These are phyloP conservation scores for Thumatha senex DNA, from an alignment of 2,888 invertebrate genomes.

Conservation along the genomic window DNA sequence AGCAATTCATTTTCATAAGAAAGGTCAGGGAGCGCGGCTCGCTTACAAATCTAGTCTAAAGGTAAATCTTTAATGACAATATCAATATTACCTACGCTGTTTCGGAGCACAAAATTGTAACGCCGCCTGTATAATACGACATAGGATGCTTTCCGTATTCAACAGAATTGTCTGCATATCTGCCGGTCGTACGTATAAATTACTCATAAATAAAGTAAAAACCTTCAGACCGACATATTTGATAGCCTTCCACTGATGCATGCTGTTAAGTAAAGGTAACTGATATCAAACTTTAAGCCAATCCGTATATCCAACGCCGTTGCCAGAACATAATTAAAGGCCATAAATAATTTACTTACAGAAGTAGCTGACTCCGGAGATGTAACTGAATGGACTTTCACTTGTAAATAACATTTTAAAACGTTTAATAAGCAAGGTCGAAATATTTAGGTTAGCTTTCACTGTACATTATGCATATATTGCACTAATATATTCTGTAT, in stretches of 20 bases:
- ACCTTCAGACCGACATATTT: neutral
- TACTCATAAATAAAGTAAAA: slow-evolving; percentile 1
- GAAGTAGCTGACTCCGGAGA: slow-evolving; percentile 40
- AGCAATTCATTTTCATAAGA: neutral
- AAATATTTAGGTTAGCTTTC: slow-evolving; percentile 18
- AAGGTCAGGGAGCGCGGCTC: slow-evolving; percentile 10
- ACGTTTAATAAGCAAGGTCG: slow-evolving; percentile 33
- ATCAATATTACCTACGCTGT: neutral
- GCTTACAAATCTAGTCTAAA: neutral
- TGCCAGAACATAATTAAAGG: slow-evolving; percentile 59
- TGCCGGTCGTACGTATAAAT: neutral
- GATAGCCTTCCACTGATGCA: slow-evolving; percentile 29
- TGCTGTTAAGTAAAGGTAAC: slow-evolving; percentile 39
- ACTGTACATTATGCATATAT: slow-evolving; percentile 2
- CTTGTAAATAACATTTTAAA: slow-evolving; percentile 43
- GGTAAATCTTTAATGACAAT: neutral
- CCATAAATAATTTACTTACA: slow-evolving; percentile 55
- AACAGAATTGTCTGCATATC: no score
- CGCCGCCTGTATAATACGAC: no score
- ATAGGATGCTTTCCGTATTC: neutral
- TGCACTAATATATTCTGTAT: neutral
- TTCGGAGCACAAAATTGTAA: neutral
- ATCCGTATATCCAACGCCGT: slow-evolving; percentile 46
- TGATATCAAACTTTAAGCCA: slow-evolving; percentile 37
- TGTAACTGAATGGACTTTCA: slow-evolving; percentile 49